These are phyloP conservation scores for Mesocentrotus franciscanus DNA, from an alignment of 53 echinoderm and acorn worm genomes.

Conservation along the genomic window DNA sequence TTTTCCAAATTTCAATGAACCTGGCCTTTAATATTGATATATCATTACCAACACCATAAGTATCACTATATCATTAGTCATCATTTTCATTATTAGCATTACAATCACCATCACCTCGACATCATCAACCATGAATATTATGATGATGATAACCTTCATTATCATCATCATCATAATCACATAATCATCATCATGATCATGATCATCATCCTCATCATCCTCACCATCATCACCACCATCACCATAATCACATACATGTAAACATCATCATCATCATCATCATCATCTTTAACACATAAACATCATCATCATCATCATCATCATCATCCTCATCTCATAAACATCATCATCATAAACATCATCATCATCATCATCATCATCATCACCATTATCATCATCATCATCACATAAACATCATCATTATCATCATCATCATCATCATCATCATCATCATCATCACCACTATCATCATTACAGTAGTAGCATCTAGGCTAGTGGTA, in stretches of 20 bases:
- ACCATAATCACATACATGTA: neutral
- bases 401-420: slow-evolving; percentile 9
- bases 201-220: slow-evolving; percentile 8
- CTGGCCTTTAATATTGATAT: too few species aligned
- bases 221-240: neutral
- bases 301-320: neutral
- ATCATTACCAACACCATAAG: too few species aligned
- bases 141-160: neutral
- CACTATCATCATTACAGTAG: neutral
- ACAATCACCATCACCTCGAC: neutral
- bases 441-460: neutral
- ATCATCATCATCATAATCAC: neutral
- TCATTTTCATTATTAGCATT: slow-evolving; percentile 8
- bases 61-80: neutral
- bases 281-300: neutral
- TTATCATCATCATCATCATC: slow-evolving; percentile 19
- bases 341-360: neutral
- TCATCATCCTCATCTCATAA: neutral
- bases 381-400: neutral
- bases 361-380: slow-evolving; percentile 22
- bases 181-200: slow-evolving; percentile 7
- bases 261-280: neutral
- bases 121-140: slow-evolving; percentile 14
- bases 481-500: neutral
- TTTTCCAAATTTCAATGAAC: too few species aligned